A percentile compares a stretch with the other conserved stretches of the same genome.
Conservation (phyloP, 2,797 vertebrate species). For the Hafferia zeledoni region DNA sequence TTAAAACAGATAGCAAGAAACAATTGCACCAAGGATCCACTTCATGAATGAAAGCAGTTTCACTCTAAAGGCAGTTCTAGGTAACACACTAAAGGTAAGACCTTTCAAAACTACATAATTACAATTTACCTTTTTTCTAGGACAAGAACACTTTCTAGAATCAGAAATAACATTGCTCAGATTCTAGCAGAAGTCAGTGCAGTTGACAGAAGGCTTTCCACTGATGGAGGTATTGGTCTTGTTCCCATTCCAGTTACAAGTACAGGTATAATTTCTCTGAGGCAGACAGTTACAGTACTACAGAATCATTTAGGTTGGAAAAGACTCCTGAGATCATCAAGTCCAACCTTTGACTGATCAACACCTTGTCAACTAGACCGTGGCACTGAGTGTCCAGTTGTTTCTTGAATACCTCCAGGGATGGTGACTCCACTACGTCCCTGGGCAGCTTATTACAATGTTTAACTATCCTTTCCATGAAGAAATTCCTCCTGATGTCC, state of each 20-base stretch:
- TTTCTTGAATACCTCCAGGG: background rate
- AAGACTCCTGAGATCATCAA: background rate
- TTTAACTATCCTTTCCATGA: background rate
- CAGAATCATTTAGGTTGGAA: background rate
- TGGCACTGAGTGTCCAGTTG: background rate
- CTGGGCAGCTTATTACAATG: rapidly evolving
- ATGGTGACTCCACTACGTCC: background rate
- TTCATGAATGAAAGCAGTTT: background rate
- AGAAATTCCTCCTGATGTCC: background rate
- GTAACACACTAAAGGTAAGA: background rate
- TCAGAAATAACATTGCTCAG: background rate
- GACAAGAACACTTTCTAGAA: background rate
- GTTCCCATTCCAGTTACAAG: background rate
- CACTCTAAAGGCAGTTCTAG: background rate
- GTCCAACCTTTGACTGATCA: background rate
- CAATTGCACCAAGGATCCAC: background rate
- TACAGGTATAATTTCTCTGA: background rate
- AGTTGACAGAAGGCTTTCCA: background rate
- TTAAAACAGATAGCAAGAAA: background rate
- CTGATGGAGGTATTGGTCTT: background rate
- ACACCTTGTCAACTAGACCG: background rate
- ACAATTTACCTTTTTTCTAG: background rate
- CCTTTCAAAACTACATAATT: background rate
- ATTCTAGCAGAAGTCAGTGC: background rate
- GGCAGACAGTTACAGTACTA: background rate